A percentile compares a stretch with the other conserved stretches of the same genome.
Evolutionary conservation across 2,888 invertebrate species (phyloP).

Genomic region (Aphidoletes aphidimyza): DNA sequence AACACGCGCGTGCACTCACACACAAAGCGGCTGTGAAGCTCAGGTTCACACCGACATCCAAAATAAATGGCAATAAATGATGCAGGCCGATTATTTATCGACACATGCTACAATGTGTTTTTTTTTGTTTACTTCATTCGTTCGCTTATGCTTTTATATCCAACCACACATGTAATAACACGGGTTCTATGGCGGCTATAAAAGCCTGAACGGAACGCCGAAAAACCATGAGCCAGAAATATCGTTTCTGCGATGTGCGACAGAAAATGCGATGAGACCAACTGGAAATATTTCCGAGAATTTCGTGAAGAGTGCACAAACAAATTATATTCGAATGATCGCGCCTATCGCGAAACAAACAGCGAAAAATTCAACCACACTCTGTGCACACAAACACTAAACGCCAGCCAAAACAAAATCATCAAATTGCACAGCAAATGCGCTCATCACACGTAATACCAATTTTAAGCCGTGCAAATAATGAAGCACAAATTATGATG

Average conservation of each 20-base stretch:
- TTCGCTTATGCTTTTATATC: constrained; percentile 38
- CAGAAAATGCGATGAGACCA: constrained; percentile 2
- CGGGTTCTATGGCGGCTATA: background rate
- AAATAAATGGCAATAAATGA: constrained; percentile 40
- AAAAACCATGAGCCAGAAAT: background rate
- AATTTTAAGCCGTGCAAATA: background rate
- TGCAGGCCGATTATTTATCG: constrained; percentile 35
- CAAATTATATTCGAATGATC: constrained; percentile 40
- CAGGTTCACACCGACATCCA: constrained; percentile 9
- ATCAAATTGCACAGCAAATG: background rate
- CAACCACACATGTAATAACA: background rate
- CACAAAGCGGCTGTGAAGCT: background rate
- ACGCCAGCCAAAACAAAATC: background rate
- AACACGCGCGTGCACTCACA: background rate
- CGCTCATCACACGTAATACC: constrained; percentile 13
- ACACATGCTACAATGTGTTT: constrained; percentile 51
- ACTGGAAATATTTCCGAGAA: constrained; percentile 50
- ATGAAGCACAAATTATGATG: background rate
- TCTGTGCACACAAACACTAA: background rate
- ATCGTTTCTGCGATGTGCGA: background rate
- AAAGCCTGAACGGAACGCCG: background rate
- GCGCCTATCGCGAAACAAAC: background rate
- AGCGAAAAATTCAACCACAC: too few species aligned
- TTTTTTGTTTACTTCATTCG: background rate
- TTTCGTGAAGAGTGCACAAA: background rate